Conservation (phyloP, 1,140 invertebrate species). For the Brachionus rotundiformis region DNA sequence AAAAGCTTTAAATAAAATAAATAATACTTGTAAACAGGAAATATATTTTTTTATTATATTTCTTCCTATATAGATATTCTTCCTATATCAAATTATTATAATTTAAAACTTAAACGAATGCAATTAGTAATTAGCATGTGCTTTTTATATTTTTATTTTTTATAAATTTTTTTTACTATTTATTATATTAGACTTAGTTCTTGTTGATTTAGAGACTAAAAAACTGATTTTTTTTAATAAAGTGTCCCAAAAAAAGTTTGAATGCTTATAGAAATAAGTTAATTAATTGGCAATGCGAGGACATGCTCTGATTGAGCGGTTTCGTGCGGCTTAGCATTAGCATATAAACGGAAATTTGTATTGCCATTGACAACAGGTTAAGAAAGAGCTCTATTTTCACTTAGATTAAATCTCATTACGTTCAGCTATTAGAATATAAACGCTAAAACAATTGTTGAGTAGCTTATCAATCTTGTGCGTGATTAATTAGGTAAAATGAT, state of each 20-base stretch:
- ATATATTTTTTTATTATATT: no score
- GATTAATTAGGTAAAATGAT: background rate
- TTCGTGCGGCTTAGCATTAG: no score
- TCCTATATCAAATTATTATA: background rate
- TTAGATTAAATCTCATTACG: background rate
- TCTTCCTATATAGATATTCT: background rate
- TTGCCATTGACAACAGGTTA: background rate
- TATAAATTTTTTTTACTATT: no score
- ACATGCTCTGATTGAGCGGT: no score
- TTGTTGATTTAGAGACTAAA: no score
- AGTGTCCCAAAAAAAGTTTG: no score
- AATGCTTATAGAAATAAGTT: no score
- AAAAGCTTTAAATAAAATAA: no score
- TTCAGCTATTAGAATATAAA: background rate
- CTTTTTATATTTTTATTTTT: background rate
- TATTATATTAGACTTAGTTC: no score
- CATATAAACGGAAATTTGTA: background rate
- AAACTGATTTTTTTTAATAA: no score
- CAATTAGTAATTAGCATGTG: slow-evolving; percentile 1
- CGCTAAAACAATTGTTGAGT: background rate
- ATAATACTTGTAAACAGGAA: no score
- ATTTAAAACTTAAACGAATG: background rate
- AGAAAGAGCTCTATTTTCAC: background rate
- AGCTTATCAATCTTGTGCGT: background rate
- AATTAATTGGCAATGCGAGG: no score